A percentile compares a stretch with the other conserved stretches of the same genome.
Conservation (phyloP, 92 coral and sea anemone species). For the Parazoanthus atlanticus region DNA sequence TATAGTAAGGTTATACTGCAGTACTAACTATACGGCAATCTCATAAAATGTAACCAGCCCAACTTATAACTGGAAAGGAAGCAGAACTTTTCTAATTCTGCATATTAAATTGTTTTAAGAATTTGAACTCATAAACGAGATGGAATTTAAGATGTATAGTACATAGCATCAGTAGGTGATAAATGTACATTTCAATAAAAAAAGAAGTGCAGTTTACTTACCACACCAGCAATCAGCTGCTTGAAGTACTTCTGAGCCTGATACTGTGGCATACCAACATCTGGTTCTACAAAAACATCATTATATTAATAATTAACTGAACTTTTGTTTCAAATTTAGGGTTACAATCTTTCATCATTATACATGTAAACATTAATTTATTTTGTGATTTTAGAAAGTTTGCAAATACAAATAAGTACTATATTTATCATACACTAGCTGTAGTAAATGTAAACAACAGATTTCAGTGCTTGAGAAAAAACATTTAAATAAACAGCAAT, state of each 20-base stretch:
- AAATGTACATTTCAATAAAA: not conserved
- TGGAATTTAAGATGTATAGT: not conserved
- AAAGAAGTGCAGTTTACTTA: constrained; percentile 30
- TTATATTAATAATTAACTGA: not conserved
- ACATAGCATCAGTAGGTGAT: too few species aligned
- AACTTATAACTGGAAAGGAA: not conserved
- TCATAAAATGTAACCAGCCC: not conserved
- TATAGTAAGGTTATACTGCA: not conserved
- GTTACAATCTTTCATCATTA: too few species aligned
- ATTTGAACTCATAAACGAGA: not conserved
- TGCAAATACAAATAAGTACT: too few species aligned
- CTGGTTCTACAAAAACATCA: constrained; percentile 73
- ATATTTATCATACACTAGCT: too few species aligned
- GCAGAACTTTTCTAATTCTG: not conserved
- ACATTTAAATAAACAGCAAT: too few species aligned
- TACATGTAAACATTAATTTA: too few species aligned
- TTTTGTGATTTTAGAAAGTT: too few species aligned
- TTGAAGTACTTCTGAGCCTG: constrained; percentile 91
- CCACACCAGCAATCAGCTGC: constrained; percentile 95
- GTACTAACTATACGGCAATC: not conserved
- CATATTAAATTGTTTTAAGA: too few species aligned
- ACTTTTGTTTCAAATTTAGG: too few species aligned
- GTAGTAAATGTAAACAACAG: too few species aligned
- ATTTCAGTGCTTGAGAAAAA: too few species aligned
- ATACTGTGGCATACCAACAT: constrained; percentile 93